Conservation (phyloP, 2,113 vertebrate species). For the Chamaetylas fuelleborni region DNA sequence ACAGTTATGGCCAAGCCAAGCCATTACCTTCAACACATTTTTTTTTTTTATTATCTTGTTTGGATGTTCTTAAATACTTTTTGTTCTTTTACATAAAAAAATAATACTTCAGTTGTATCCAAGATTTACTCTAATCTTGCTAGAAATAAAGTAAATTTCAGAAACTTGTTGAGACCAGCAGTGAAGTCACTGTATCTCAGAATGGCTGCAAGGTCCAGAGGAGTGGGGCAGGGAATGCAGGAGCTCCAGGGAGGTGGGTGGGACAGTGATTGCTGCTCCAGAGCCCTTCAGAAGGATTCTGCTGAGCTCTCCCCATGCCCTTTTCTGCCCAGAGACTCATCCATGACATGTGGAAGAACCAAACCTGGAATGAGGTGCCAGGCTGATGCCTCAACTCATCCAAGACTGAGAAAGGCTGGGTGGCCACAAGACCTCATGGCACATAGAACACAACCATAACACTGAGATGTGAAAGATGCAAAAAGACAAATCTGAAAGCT, state of each 20-base stretch:
- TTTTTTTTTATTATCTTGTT: not conserved
- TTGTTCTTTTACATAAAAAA: not conserved
- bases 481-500: constrained; percentile 7
- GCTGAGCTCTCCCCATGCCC: not conserved
- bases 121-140: not conserved
- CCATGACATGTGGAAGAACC: not conserved
- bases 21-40: not conserved
- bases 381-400: not conserved
- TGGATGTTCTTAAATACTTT: not conserved
- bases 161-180: not conserved
- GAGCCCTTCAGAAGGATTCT: not conserved
- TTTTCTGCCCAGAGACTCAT: not conserved
- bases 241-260: not conserved
- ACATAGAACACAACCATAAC: not conserved
- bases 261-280: not conserved
- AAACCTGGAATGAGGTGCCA: not conserved
- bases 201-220: not conserved
- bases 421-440: not conserved
- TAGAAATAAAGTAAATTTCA: not conserved
- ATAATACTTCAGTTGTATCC: not conserved
- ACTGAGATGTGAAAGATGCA: not conserved
- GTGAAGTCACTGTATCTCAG: not conserved
- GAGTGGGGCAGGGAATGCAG: not conserved
- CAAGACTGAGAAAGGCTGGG: not conserved
- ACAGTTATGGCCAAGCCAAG: not conserved